Base-by-base conservation (phyloP, 2,888 invertebrate genomes). In the Apoda limacodes region DNA sequence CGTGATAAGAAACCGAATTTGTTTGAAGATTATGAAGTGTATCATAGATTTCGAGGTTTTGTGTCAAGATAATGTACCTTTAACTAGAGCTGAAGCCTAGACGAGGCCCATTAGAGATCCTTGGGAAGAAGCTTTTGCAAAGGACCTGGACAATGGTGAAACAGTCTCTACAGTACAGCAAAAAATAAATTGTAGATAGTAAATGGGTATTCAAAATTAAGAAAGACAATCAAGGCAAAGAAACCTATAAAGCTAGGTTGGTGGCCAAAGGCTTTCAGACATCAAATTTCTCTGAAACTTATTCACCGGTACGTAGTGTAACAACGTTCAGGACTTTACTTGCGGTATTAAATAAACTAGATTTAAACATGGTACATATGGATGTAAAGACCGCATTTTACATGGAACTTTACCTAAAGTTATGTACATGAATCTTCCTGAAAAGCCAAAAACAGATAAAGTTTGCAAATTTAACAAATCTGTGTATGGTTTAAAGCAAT, bases 401-500 rank as follows among this genome's bases (percentile, higher is more conserved):
- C 22, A 32, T 32, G 28, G 32, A 3, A n/a, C 9, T 3, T 9
- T 32, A 7, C 2, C 14, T 9, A 28, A 32, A 23, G 28, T 22
- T 7, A 24, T 32, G 12, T 31, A 12, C 20, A 28, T 32, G 14
- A 9, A 17, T 12, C n/a, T 23, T 7, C 32, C 32, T 21, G 23
- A 20, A 22, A 17, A 32, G n/a, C 39, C 32, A 48, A 26, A 26
- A 26, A 24, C 17, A 10, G 25, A 32, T 21, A 5, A 22, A 3
- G 25, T 27, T 9, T 28, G 28, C 9, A 32, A 28, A 23, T 13
- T 32, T 10, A 27, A 32, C n/a, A 27, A 22, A 15, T 27, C 32
- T n/a, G 13, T 33, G 15, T 33, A 33, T 28, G 33, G 33, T 5
- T 19, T 33, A 2, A 33, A 33, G 20, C 17, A 33, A 21, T 6